Percentiles rank a stretch among this genome's conserved stretches.
These are phyloP conservation scores for Pogonophryne albipinna DNA, from an alignment of 2,797 vertebrate species.

Conservation along the genomic window DNA sequence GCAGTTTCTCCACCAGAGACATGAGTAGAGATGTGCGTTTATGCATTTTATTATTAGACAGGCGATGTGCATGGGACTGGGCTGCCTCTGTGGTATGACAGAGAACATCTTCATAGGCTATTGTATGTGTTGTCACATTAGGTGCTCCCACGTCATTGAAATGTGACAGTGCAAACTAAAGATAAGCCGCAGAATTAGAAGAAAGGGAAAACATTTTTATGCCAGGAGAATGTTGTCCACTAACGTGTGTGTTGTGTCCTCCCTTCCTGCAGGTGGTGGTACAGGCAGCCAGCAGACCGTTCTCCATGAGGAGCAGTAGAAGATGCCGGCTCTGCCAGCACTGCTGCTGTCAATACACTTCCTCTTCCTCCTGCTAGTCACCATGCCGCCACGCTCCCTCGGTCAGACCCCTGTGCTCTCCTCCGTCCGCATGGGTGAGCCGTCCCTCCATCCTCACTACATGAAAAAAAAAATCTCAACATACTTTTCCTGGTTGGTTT, in stretches of 20 bases:
- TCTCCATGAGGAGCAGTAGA: slow-evolving; percentile 99
- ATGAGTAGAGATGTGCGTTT: slow-evolving; percentile 38
- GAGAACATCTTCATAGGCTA: slow-evolving; percentile 64
- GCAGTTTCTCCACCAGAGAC: slow-evolving; percentile 56
- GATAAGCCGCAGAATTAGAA: slow-evolving; percentile 38
- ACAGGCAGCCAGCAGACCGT: slow-evolving; percentile 92
- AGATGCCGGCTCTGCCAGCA: slow-evolving; percentile 96
- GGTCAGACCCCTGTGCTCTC: slow-evolving; percentile 88
- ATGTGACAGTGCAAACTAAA: slow-evolving; percentile 36
- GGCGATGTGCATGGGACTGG: slow-evolving; percentile 45
- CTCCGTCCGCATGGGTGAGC: slow-evolving; percentile 92
- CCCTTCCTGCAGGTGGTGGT: slow-evolving; percentile 86
- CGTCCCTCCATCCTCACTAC: neutral
- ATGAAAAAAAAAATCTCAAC: neutral
- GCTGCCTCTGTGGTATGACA: slow-evolving; percentile 57
- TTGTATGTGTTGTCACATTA: slow-evolving; percentile 50
- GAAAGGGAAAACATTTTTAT: slow-evolving; percentile 23
- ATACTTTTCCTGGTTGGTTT: neutral
- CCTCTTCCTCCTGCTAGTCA: slow-evolving; percentile 85
- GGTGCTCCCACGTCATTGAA: slow-evolving; percentile 24
- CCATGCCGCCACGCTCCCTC: slow-evolving; percentile 83
- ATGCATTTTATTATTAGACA: slow-evolving; percentile 57
- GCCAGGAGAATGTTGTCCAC: neutral
- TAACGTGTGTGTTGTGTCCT: slow-evolving; percentile 55
- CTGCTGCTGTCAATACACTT: slow-evolving; percentile 94